These are phyloP conservation scores for Gallirallus australis DNA, from an alignment of 2,797 vertebrate species.

Conservation along the genomic window DNA sequence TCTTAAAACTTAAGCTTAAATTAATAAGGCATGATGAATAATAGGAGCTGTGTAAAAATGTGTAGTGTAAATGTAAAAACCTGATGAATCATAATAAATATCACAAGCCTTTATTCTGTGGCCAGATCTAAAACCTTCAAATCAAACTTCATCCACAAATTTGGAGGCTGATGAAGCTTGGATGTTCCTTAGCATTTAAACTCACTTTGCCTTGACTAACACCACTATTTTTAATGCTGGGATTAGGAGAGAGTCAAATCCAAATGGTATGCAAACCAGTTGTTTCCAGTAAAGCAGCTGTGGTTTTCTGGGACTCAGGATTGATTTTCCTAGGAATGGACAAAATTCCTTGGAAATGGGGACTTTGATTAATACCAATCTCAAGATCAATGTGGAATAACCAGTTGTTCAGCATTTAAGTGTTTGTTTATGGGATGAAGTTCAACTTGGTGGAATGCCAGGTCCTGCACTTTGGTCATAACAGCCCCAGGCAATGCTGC, in stretches of 20 bases:
- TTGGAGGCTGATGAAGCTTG: neutral
- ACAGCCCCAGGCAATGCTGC: too few relatives aligned
- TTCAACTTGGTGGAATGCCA: too few relatives aligned
- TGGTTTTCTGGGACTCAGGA: neutral
- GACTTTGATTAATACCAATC: neutral
- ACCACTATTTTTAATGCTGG: neutral
- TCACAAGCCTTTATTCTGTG: neutral
- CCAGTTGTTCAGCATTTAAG: neutral
- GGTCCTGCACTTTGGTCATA: too few relatives aligned
- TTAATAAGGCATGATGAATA: neutral
- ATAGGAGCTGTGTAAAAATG: neutral
- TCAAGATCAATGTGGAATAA: neutral
- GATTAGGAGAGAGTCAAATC: neutral
- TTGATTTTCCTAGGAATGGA: neutral
- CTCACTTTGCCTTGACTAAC: neutral
- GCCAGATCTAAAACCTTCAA: neutral
- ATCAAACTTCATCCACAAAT: neutral
- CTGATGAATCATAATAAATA: neutral
- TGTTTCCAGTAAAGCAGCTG: neutral
- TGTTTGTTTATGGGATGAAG: neutral
- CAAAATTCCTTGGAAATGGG: neutral
- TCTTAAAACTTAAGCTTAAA: neutral
- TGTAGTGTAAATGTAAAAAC: neutral
- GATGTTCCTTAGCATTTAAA: neutral
- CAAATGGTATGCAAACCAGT: neutral